A percentile compares a stretch with the other conserved stretches of the same genome.
Conservation (phyloP, 2,113 vertebrate species). For the Turdus rufiventris region DNA sequence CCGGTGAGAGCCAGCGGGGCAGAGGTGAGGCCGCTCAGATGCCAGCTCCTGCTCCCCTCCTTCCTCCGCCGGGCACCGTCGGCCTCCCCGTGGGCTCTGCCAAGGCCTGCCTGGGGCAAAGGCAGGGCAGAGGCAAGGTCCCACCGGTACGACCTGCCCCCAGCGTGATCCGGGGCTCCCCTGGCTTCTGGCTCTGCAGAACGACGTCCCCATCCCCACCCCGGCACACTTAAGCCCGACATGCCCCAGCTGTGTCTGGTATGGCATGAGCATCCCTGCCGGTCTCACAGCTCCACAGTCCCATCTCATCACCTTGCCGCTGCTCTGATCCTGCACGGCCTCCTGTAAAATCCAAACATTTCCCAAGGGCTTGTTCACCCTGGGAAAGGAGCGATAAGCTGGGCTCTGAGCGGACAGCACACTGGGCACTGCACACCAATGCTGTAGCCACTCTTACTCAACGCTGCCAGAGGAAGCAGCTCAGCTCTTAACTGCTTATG, state of each 20-base stretch:
- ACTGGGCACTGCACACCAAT: fast-evolving
- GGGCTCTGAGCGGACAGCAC: background rate
- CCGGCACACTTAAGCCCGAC: fast-evolving
- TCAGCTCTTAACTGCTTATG: background rate
- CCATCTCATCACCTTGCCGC: background rate
- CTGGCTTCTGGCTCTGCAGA: background rate
- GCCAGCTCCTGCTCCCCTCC: background rate
- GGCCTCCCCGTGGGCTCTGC: background rate
- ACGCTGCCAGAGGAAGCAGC: background rate
- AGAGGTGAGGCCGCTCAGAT: background rate
- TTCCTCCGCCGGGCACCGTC: fast-evolving
- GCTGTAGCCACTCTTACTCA: background rate
- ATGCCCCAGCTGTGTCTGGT: fast-evolving
- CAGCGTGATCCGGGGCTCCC: fast-evolving
- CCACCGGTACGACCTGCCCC: background rate
- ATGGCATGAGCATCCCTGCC: fast-evolving
- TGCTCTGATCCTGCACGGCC: background rate
- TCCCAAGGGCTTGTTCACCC: background rate
- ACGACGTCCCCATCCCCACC: background rate
- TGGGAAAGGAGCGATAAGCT: background rate
- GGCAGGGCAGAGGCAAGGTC: background rate
- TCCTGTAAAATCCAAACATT: background rate
- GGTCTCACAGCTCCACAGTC: background rate
- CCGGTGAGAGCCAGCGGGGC: background rate
- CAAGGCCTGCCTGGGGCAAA: background rate